Evolutionary conservation across 1,140 invertebrate genomes (phyloP), one percentile per base, ranked within the genome.

Genomic region (Trachymyrmex septentrionalis): DNA sequence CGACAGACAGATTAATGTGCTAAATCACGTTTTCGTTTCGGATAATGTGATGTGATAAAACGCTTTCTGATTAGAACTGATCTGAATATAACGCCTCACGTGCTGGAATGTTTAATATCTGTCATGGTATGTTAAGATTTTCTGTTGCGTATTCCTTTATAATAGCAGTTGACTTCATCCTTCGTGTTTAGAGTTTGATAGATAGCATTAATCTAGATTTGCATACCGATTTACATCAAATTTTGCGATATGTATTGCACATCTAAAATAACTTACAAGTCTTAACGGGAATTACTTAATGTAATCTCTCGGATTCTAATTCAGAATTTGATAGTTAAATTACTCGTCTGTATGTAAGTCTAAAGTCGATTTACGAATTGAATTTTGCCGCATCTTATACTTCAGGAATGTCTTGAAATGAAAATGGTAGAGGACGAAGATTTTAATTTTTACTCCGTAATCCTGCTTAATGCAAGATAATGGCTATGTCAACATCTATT

Each of bases 141-240:
- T 48, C 30, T 66, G 5, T 55, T 69, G 14, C n/a, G 10, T 19
- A 44, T 10, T 66, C 63, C n/a, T 30, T 71, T 80, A 80, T 81
- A 57, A 57, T 27, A 80, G 12, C 10, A 21, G 16, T n/a, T 44
- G 78, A 57, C 19, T 81, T 59, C 71, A 81, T 81, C 50, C 24
- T 6, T 71, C 63, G n/a, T 80, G 48, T 80, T 67, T 80, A 67
- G n/a, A 38, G 55, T 69, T 80, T 57, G 57, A 80, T 69, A 80
- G 66, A 81, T 71, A 71, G 14, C 63, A 69, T 80, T 81, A 57
- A 57, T 69, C 48, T 55, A 30, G 50, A 81, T 71, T 81, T 81
- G 21, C 30, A 69, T 55, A 81, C 21, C 5, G 21, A 81, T 21
- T 81, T 69, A 69, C 48, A 69, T 27, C 50, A 9, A 57, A 71